Evolutionary conservation across 2,888 invertebrate genomes (phyloP), one percentile per base, ranked within the genome.

Genomic region (Campoplex capitator): DNA sequence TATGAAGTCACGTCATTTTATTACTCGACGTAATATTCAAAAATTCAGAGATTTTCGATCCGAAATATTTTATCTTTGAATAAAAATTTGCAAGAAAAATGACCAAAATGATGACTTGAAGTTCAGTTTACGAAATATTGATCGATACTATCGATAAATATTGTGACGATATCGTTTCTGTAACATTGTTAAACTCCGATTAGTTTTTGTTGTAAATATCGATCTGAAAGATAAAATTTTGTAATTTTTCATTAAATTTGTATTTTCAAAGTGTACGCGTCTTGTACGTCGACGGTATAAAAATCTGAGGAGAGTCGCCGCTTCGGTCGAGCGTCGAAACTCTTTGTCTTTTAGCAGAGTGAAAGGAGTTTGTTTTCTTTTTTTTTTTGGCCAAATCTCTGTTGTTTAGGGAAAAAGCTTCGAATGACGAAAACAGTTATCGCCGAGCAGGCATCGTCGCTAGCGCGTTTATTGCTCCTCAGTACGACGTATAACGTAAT

Each of bases 391-490:
- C 16, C 0, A 6, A 62, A 32, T 62, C 32, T 62, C 62, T 62
- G 62, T 62, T 62, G 58, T 62, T 62, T 62, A 62, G 62, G 62
- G 16, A 62, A 62, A 62, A 62, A 32, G 62, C 32, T 62, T 32
- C 32, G 16, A 32, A 62, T 32, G 32, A 7, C 62, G 62, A 62
- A 62, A 62, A 62, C 62, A 62, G 16, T 62, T 16, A 32, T 62
- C 32, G 13, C 32, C 32, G 4, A 62, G 32, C 28, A 16, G 6
- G 32, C 62, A 32, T 62, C 6, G 62, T 16, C 62, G 28, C 62
- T 6, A 16, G 62, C 32, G 6, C 32, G 32, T 32, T 32, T 62
- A 23, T 28, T 11, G 7, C 28, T 58, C 3, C 28, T 28, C 13
- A 28, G 28, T 56, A 13, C 58, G 58, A 58, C 6, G 28, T 16